phyloP scores from a whole-genome alignment of 2,888 invertebrate species.

The Xestobium rufovillosum region DNA sequence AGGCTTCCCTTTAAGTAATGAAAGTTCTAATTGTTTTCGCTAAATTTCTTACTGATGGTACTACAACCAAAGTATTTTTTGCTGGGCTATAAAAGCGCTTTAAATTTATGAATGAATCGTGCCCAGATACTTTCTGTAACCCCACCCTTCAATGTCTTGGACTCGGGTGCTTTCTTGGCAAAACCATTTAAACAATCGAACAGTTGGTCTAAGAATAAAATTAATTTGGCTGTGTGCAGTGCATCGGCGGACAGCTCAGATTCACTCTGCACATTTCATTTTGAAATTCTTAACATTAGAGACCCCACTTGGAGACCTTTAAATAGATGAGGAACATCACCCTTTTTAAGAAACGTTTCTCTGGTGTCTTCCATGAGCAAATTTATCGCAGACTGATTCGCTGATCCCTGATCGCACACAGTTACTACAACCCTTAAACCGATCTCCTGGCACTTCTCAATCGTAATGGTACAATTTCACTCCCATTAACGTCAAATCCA shows the following conservation, averaged over 20 bases:
- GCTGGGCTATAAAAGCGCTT: slow-evolving; percentile 12
- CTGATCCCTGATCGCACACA: no score
- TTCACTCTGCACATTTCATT: slow-evolving; percentile 14
- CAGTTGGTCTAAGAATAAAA: slow-evolving; percentile 20
- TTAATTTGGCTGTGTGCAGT: slow-evolving; percentile 19
- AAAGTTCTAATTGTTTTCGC: slow-evolving; percentile 16
- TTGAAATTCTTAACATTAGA: slow-evolving; percentile 18
- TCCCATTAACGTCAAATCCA: slow-evolving; percentile 4
- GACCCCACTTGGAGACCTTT: slow-evolving; percentile 20
- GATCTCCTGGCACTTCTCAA: no score
- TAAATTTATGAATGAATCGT: slow-evolving; percentile 14
- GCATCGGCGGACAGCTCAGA: slow-evolving; percentile 9
- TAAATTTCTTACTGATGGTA: slow-evolving; percentile 15
- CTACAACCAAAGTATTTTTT: slow-evolving; percentile 7
- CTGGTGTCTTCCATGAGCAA: no score
- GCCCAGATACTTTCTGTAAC: slow-evolving; percentile 13
- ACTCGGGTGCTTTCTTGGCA: slow-evolving; percentile 4
- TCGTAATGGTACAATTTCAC: slow-evolving; percentile 15
- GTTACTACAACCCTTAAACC: no score
- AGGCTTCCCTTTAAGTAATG: slow-evolving; percentile 11
- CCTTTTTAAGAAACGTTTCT: no score
- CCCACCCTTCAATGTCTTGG: slow-evolving; percentile 17
- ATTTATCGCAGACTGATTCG: no score
- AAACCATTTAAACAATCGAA: slow-evolving; percentile 21
- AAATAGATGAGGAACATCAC: slow-evolving; percentile 21